Percentiles rank a stretch among this genome's conserved stretches.
Conservation (phyloP, 2,888 invertebrate genomes). For the Autographa pulchrina region DNA sequence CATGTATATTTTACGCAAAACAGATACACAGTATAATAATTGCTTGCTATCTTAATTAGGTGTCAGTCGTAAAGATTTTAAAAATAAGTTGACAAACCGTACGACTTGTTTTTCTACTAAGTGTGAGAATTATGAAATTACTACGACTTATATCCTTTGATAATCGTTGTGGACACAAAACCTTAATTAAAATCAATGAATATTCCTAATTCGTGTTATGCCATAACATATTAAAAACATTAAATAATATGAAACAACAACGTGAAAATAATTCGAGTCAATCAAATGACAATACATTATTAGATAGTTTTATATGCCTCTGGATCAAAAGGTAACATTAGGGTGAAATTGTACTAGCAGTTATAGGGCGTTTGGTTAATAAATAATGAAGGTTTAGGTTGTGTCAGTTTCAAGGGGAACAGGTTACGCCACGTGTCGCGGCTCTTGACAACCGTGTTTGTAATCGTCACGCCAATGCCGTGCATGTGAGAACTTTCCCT, state of each 20-base stretch:
- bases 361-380: slow-evolving; percentile 42
- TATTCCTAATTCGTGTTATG: background rate
- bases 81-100: slow-evolving; percentile 8
- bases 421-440: slow-evolving; percentile 65
- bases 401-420: slow-evolving; percentile 66
- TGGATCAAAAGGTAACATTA: slow-evolving; percentile 11
- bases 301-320: slow-evolving; percentile 9
- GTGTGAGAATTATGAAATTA: slow-evolving; percentile 12
- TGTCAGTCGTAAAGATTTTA: background rate
- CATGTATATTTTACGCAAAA: no score
- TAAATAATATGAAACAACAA: slow-evolving; percentile 3
- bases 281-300: background rate
- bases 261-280: background rate
- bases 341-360: slow-evolving; percentile 17
- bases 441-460: slow-evolving; percentile 60
- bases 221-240: background rate
- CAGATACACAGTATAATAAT: no score
- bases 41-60: no score
- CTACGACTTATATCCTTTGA: background rate
- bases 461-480: slow-evolving; percentile 52
- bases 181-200: background rate
- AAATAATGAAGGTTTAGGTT: slow-evolving; percentile 55
- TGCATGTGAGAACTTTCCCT: slow-evolving; percentile 64
- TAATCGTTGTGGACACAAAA: slow-evolving; percentile 10
- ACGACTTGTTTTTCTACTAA: slow-evolving; percentile 8